These are phyloP conservation scores for Polyploca ridens DNA, from an alignment of 2,888 invertebrate genomes.

Conservation along the genomic window DNA sequence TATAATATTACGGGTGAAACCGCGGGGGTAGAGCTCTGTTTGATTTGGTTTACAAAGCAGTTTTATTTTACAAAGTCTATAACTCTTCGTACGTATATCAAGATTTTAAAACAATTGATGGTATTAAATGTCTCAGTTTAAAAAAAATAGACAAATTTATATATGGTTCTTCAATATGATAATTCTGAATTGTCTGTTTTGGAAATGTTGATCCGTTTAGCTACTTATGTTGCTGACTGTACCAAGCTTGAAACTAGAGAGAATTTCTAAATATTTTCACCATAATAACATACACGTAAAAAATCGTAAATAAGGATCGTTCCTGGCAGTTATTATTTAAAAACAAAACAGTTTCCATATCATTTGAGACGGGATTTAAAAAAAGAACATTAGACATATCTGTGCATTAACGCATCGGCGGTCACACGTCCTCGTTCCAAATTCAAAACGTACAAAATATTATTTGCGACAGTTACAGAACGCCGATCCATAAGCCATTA, in stretches of 20 bases:
- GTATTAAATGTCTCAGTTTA: too few relatives aligned
- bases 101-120: too few relatives aligned
- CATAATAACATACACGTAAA: neutral
- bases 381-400: slow-evolving; percentile 42
- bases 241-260: too few relatives aligned
- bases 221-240: too few relatives aligned
- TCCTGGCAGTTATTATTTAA: neutral
- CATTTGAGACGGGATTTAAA: slow-evolving; percentile 43
- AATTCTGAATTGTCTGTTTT: too few relatives aligned
- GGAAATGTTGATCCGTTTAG: too few relatives aligned
- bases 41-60: slow-evolving; percentile 1
- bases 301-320: neutral
- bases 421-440: slow-evolving; percentile 39
- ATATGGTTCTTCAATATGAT: too few relatives aligned
- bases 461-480: slow-evolving; percentile 29
- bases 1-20: too few relatives aligned
- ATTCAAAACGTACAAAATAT: slow-evolving; percentile 28
- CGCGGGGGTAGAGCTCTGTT: too few relatives aligned
- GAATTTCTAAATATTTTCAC: too few relatives aligned
- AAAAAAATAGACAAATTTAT: too few relatives aligned
- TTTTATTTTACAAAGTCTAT: neutral
- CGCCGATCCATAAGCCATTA: slow-evolving; percentile 52
- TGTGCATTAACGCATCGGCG: slow-evolving; percentile 48
- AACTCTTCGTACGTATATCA: too few relatives aligned
- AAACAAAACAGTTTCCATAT: slow-evolving; percentile 50